Percentiles rank a stretch among this genome's conserved stretches.
phyloP scores from a whole-genome alignment of 2,888 invertebrate genomes.

The Melikaiella ostensackeni region DNA sequence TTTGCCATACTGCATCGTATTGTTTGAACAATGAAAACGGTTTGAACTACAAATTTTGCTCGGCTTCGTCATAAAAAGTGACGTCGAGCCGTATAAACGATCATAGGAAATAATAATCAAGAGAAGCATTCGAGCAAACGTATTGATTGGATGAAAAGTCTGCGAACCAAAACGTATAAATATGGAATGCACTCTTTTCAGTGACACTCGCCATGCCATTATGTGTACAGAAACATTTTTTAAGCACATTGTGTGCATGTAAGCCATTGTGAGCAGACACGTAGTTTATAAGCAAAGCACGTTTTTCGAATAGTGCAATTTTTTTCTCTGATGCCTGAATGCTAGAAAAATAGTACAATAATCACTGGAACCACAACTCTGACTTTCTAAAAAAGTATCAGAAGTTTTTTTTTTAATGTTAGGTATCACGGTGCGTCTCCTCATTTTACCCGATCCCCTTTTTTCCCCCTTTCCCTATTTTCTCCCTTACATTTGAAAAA shows the following conservation, averaged over 20 bases:
- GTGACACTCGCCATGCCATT: background rate
- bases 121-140: background rate
- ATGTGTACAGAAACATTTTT: background rate
- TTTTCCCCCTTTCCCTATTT: too few species aligned
- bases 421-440: too few species aligned
- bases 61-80: background rate
- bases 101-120: slow-evolving; percentile 28
- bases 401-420: too few species aligned
- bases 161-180: background rate
- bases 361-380: too few species aligned
- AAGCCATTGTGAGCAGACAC: slow-evolving; percentile 11
- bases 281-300: background rate
- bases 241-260: background rate
- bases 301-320: background rate
- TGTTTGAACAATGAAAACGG: background rate
- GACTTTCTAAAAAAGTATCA: too few species aligned
- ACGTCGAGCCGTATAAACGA: background rate
- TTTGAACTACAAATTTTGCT: background rate
- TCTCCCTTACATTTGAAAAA: too few species aligned
- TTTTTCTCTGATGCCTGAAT: background rate
- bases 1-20: background rate
- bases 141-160: slow-evolving; percentile 11
- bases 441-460: too few species aligned
- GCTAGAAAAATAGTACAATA: background rate
- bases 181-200: background rate